A percentile compares a stretch with the other conserved stretches of the same genome.
Conservation (phyloP, 2,797 vertebrate genomes). For the Galaxias olidus region DNA sequence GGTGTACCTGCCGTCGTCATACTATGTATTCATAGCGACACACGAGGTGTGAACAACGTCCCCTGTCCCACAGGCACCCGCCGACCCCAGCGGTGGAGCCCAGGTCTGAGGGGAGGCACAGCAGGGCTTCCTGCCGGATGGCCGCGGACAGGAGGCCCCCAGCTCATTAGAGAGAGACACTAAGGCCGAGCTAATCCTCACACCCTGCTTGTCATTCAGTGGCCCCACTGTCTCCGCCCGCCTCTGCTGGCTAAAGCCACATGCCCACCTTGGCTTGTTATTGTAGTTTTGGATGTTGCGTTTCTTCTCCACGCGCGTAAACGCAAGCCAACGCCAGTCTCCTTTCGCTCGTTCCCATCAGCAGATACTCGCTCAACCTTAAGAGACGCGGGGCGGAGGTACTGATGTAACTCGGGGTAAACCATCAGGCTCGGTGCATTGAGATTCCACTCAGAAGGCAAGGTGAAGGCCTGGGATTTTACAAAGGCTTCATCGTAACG, state of each 20-base stretch:
- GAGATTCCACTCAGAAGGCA: background rate
- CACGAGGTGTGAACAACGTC: no score
- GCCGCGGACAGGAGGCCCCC: no score
- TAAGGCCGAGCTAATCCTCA: constrained; percentile 18
- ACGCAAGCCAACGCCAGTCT: background rate
- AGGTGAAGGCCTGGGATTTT: no score
- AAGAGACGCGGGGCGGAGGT: background rate
- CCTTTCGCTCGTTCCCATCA: background rate
- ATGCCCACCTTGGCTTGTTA: background rate
- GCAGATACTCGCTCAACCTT: background rate
- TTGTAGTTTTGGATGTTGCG: background rate
- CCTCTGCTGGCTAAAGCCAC: background rate
- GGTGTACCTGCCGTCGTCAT: no score
- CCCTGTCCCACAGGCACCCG: no score
- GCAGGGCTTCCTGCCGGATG: no score
- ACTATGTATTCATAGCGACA: no score
- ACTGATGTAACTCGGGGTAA: constrained; percentile 9
- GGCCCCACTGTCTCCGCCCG: background rate
- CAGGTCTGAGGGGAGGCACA: constrained; percentile 2
- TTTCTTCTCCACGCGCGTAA: constrained; percentile 3
- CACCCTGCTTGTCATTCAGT: constrained; percentile 7
- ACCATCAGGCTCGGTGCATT: background rate
- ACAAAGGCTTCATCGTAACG: no score
- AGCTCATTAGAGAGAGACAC: constrained; percentile 17
- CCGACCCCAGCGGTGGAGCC: no score